phyloP scores from a whole-genome alignment of 2,113 vertebrate species.

The Chitala chitala region DNA sequence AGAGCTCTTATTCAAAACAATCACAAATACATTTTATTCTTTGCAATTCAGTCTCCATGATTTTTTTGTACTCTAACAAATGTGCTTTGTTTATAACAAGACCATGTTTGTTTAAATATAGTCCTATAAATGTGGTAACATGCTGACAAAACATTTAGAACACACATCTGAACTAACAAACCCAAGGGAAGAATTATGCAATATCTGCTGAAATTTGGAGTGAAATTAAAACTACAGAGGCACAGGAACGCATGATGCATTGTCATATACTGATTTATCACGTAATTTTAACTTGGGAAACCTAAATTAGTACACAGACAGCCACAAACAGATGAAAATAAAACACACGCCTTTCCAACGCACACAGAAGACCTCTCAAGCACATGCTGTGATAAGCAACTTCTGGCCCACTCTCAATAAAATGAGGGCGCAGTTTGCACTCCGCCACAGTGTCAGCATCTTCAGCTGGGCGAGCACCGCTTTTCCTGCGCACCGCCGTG shows the following conservation, averaged over 20 bases:
- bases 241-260: slow-evolving; percentile 21
- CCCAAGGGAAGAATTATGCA: slow-evolving; percentile 14
- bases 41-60: not conserved
- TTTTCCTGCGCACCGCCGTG: not conserved
- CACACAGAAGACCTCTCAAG: not conserved
- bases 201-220: slow-evolving; percentile 11
- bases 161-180: slow-evolving; percentile 16
- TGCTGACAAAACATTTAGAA: slow-evolving; percentile 18
- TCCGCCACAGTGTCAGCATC: slow-evolving; percentile 8
- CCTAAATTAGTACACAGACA: slow-evolving; percentile 31
- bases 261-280: slow-evolving; percentile 39
- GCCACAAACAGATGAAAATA: slow-evolving; percentile 31
- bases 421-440: slow-evolving; percentile 22
- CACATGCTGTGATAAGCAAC: slow-evolving; percentile 39
- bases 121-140: not conserved
- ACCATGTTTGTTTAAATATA: slow-evolving; percentile 1
- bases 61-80: not conserved
- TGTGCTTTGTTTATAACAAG: slow-evolving; percentile 11
- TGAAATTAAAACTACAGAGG: slow-evolving; percentile 35
- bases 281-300: not conserved
- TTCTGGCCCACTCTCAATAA: slow-evolving; percentile 30
- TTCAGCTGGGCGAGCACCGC: not conserved
- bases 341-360: slow-evolving; percentile 21
- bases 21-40: not conserved
- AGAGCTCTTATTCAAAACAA: slow-evolving; percentile 8